A percentile compares a stretch with the other conserved stretches of the same genome.
Evolutionary conservation across 2,797 vertebrate species (phyloP).

Genomic region (Parauchenoglanis punctatus): DNA sequence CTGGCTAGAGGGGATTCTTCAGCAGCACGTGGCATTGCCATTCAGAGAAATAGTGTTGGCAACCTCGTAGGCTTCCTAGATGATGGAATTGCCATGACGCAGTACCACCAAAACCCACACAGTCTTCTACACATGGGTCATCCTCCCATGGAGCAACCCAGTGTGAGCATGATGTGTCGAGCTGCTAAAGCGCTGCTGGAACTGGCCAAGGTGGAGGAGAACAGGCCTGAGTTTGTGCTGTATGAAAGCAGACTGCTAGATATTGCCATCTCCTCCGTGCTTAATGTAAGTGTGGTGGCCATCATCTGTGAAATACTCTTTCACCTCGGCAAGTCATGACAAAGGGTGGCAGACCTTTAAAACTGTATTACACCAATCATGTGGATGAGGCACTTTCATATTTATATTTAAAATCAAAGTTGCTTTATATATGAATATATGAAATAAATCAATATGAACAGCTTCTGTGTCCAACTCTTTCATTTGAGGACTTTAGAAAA

Average conservation of each 20-base stretch:
- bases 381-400: slow-evolving; percentile 81
- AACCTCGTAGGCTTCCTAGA: slow-evolving; percentile 95
- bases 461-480: slow-evolving; percentile 86
- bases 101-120: slow-evolving; percentile 98
- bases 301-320: slow-evolving; percentile 98
- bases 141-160: slow-evolving; percentile 88
- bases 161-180: slow-evolving; percentile 98
- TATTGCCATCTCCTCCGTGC: slow-evolving; percentile 95
- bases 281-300: slow-evolving; percentile 88
- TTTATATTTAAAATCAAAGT: slow-evolving; percentile 86
- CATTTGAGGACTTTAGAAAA: slow-evolving; percentile 90
- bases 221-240: slow-evolving; percentile 94
- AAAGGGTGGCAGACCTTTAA: slow-evolving; percentile 53
- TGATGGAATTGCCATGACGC: slow-evolving; percentile 91
- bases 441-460: slow-evolving; percentile 75
- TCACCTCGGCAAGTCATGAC: slow-evolving; percentile 98
- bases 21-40: slow-evolving; percentile 90
- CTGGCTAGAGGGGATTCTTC: slow-evolving; percentile 93
- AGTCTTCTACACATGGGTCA: slow-evolving; percentile 93
- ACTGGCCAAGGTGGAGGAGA: slow-evolving; percentile 95
- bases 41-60: slow-evolving; percentile 93
- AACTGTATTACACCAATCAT: slow-evolving; percentile 33
- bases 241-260: slow-evolving; percentile 96
- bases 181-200: slow-evolving; percentile 96
- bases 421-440: slow-evolving; percentile 83